Percentiles rank a stretch among this genome's conserved stretches.
phyloP scores from a whole-genome alignment of 2,888 invertebrate species.

The Andrena praecox region DNA sequence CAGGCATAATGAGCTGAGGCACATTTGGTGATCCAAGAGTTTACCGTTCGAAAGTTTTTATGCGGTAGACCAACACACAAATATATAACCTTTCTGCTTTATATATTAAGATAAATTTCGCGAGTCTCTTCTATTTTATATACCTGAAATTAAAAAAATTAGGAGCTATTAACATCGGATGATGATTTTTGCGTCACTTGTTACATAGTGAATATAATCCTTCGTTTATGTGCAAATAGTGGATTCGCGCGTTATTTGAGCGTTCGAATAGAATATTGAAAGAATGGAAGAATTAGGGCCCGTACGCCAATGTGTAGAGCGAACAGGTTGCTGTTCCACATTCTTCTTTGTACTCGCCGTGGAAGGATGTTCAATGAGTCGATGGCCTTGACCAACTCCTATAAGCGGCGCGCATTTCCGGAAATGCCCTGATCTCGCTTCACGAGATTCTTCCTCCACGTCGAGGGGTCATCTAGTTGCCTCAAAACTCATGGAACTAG shows the following conservation, averaged over 20 bases:
- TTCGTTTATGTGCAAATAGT: background rate
- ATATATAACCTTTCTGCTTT: too few species aligned
- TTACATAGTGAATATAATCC: background rate
- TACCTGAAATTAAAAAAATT: too few species aligned
- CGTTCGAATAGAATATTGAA: background rate
- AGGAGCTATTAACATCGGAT: too few species aligned
- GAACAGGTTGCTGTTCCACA: conserved; percentile 57
- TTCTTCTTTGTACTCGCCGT: conserved; percentile 48
- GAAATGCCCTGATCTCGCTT: conserved; percentile 35
- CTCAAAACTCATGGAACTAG: background rate
- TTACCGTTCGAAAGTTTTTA: too few species aligned
- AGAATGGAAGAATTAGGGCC: conserved; percentile 4
- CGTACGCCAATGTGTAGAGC: conserved; percentile 34
- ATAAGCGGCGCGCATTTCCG: conserved; percentile 47
- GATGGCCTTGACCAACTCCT: conserved; percentile 64
- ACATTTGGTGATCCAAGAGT: too few species aligned
- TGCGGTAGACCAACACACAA: too few species aligned
- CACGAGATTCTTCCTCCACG: conserved; percentile 1
- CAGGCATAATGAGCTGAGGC: too few species aligned
- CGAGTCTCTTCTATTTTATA: too few species aligned
- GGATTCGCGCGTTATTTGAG: background rate
- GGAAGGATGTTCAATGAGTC: conserved; percentile 60
- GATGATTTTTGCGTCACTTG: too few species aligned
- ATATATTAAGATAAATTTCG: too few species aligned
- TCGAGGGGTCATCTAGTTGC: background rate